Evolutionary conservation across 1,140 invertebrate genomes (phyloP), one percentile per base, ranked within the genome.

Genomic region (Scaptomyza graminum): DNA sequence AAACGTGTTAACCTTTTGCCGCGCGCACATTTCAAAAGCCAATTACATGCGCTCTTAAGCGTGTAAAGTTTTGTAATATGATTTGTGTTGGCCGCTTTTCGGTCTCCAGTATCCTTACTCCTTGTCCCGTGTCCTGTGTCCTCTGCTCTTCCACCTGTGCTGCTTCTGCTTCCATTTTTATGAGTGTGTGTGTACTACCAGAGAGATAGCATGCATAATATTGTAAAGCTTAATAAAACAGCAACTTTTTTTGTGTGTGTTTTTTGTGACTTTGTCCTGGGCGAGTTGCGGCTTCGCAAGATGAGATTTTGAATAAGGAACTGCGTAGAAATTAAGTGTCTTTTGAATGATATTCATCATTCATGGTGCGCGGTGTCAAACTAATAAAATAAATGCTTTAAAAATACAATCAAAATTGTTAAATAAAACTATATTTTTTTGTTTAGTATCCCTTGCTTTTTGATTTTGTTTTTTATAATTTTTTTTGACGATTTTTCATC

Each of bases 21-120:
- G 61, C 73, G 66, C 65, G 76, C 50, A 83, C 80, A 84, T 85
- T 87, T 87, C 83, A 87, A 87, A 87, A 88, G 83, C 83, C 83
- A 87, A 87, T 87, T 87, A 87, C 83, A 87, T 87, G 83, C 79
- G 83, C 83, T 87, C 87, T 87, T 87, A 87, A 87, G 83, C 83
- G 83, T 87, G 83, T 87, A 88, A 87, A 88, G 83, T 87, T 88
- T 88, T 87, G 82, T 87, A 87, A 87, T 87, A 87, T 87, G 82
- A 87, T 87, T 87, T 87, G 82, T 74, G 65, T 77, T 61, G 54
- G 46, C 81, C 74, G 39, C 62, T 47, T 65, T 62, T 51, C 22
- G 51, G 34, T 46, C 78, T 80, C 63, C 57, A 64, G 47, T 79
- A 59, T 78, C 56, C 64, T 74, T n/a, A n/a, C 18, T 37, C 49